phyloP scores from a whole-genome alignment of 1,140 invertebrate genomes.

The Dendrolimus punctatus region DNA sequence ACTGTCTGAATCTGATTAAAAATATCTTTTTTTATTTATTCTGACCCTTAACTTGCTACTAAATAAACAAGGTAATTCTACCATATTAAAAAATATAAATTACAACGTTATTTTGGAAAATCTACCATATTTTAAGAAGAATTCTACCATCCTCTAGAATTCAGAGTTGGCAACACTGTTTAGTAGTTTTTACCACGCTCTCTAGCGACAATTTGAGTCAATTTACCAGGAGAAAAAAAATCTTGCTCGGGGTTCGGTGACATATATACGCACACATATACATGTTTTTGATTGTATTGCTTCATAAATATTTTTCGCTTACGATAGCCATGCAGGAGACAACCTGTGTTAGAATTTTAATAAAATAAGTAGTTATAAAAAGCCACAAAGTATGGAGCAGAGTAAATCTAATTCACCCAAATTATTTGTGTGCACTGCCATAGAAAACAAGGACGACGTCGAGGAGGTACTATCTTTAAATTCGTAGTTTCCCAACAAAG shows the following conservation, averaged over 20 bases:
- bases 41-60: no score
- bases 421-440: constrained; percentile 74
- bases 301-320: constrained; percentile 70
- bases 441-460: constrained; percentile 87
- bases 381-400: constrained; percentile 73
- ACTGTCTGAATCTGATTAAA: no score
- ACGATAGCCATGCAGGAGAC: constrained; percentile 73
- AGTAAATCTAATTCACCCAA: constrained; percentile 73
- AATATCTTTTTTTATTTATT: no score
- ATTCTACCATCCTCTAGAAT: no score
- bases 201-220: constrained; percentile 20
- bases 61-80: no score
- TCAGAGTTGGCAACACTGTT: no score
- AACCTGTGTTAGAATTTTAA: constrained; percentile 66
- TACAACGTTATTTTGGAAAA: no score
- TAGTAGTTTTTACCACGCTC: constrained; percentile 11
- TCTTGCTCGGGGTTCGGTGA: constrained; percentile 8
- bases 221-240: constrained; percentile 14
- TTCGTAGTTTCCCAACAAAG: constrained; percentile 70
- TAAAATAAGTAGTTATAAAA: constrained; percentile 58
- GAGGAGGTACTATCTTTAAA: constrained; percentile 81
- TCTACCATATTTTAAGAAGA: no score
- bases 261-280: constrained; percentile 37
- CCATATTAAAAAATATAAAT: no score
- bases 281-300: constrained; percentile 48